Evolutionary conservation across 2,888 invertebrate genomes (phyloP).

Genomic region (Piscicola geometra): DNA sequence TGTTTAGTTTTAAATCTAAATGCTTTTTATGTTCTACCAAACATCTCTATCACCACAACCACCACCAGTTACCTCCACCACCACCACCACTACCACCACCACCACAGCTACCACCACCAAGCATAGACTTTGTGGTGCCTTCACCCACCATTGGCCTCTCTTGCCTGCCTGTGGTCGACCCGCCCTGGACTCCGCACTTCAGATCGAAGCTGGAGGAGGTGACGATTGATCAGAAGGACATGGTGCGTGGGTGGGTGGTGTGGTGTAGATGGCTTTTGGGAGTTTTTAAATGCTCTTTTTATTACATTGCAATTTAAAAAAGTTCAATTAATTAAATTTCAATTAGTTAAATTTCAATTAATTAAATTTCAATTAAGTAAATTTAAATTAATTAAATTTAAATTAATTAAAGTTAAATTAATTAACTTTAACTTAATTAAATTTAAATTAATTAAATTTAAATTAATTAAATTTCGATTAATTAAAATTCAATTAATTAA

Average conservation of each 20-base stretch:
- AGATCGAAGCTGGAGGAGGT: slow-evolving; percentile 99
- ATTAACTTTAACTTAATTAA: too few species aligned
- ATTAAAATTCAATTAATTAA: too few species aligned
- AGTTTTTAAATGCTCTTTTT: too few species aligned
- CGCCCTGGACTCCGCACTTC: slow-evolving; percentile 96
- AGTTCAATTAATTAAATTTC: too few species aligned
- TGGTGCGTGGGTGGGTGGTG: slow-evolving; percentile 46
- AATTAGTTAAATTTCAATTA: too few species aligned
- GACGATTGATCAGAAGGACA: slow-evolving; percentile 89
- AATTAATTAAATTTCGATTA: too few species aligned
- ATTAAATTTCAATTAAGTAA: too few species aligned
- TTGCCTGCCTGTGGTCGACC: slow-evolving; percentile 79
- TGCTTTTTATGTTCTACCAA: not conserved
- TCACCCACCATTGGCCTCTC: slow-evolving; percentile 96
- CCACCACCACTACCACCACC: not conserved
- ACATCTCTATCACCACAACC: not conserved
- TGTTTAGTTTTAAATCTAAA: not conserved
- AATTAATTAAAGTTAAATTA: too few species aligned
- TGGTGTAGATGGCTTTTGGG: not conserved
- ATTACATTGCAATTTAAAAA: too few species aligned
- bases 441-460: too few species aligned
- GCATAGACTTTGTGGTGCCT: slow-evolving; percentile 96
- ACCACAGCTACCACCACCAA: slow-evolving; percentile 80
- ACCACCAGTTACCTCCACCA: not conserved
- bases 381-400: too few species aligned